These are phyloP conservation scores for Rafetus swinhoei DNA, from an alignment of 2,113 vertebrate genomes.

Conservation along the genomic window DNA sequence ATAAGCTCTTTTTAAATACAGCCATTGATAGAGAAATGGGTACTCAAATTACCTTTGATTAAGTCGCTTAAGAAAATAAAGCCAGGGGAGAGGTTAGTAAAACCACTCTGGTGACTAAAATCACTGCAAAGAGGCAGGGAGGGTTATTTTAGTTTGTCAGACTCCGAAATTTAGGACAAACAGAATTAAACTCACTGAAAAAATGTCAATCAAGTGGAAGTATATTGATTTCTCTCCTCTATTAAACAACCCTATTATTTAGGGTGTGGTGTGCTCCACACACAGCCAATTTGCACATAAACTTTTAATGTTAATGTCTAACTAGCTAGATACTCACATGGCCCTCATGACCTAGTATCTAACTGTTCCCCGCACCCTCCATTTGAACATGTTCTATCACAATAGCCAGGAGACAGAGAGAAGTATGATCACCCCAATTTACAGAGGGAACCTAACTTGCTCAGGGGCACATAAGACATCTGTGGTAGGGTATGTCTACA, in stretches of 20 bases:
- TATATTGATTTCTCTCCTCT: neutral
- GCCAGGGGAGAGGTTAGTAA: conserved; percentile 51
- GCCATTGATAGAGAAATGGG: conserved; percentile 83
- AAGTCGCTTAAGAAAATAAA: conserved; percentile 84
- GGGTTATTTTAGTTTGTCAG: conserved; percentile 46
- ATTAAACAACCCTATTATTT: neutral
- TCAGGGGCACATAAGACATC: neutral
- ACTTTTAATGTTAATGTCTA: neutral
- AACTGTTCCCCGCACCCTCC: neutral
- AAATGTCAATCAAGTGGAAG: neutral
- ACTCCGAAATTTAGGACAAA: conserved; percentile 49
- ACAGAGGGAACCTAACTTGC: neutral
- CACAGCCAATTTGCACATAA: neutral
- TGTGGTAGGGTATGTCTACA: neutral
- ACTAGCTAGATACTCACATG: neutral
- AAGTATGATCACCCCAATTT: neutral
- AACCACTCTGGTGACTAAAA: conserved; percentile 60
- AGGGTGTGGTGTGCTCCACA: neutral
- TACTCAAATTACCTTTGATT: conserved; percentile 86
- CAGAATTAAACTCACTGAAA: conserved; percentile 63
- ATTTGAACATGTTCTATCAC: neutral
- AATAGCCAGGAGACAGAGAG: neutral
- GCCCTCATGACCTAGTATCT: neutral
- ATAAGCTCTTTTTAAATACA: conserved; percentile 85
- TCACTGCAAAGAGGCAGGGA: conserved; percentile 38